Evolutionary conservation across 2,888 invertebrate species (phyloP).

Genomic region (Sphaeridia pumilis): DNA sequence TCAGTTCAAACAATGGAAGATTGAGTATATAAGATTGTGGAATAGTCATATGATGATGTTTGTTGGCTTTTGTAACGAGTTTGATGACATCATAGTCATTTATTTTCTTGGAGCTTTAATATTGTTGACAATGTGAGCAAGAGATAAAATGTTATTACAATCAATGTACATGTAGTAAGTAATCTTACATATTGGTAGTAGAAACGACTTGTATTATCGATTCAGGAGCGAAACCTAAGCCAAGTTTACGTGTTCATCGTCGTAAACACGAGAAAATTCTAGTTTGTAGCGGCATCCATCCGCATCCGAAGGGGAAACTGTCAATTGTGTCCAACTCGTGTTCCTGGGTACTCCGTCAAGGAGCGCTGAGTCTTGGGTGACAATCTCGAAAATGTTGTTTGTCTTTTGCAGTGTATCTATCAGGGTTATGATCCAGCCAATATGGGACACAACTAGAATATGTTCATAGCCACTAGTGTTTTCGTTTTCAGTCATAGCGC

Average conservation of each 20-base stretch:
- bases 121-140: no score
- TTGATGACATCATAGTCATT: no score
- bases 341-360: constrained; percentile 19
- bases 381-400: constrained; percentile 12
- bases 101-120: no score
- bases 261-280: constrained; percentile 11
- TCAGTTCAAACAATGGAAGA: constrained; percentile 6
- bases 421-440: constrained; percentile 29
- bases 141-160: no score
- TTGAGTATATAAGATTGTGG: constrained; percentile 5
- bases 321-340: constrained; percentile 20
- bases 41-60: background rate
- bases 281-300: constrained; percentile 5
- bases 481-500: constrained; percentile 19
- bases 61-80: background rate
- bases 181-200: no score
- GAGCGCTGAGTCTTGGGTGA: constrained; percentile 17
- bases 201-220: no score
- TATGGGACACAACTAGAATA: constrained; percentile 30
- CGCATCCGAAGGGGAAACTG: constrained; percentile 11
- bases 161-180: no score
- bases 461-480: constrained; percentile 16
- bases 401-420: constrained; percentile 22
- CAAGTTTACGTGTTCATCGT: constrained; percentile 9
- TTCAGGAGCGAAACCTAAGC: no score